Evolutionary conservation across 2,888 invertebrate species (phyloP), one percentile per base, ranked within the genome.

Genomic region (Drosophila mercatorum): DNA sequence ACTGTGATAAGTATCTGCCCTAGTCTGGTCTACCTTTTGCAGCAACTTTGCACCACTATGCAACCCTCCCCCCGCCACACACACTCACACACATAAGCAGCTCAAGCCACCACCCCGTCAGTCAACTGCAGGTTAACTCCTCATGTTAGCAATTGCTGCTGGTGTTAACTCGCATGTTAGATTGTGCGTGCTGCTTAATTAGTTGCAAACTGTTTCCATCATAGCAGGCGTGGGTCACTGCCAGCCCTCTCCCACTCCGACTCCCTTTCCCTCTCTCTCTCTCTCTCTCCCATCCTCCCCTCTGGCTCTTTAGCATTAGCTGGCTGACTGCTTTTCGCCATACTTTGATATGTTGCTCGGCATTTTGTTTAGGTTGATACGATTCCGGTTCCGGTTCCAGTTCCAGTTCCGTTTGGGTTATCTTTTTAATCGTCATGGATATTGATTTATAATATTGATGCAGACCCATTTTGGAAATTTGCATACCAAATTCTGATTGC

Each of bases 361-460:
- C 83, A 68, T 71, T 83, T 82, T 76, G 44, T 22, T 69, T 26
- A 55, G 52, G 47, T 56, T 70, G 26, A 49, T 57, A 57, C 11
- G 46, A 7, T 52, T 46, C 66, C 34, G 58, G 12, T 49, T 47
- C 58, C n/a, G 58, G 26, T 36, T 52, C 65, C 31, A 26, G 46
- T 26, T 36, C 36, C 49, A 52, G 40, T 47, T 64, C 64, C 53
- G 43, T 12, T 43, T 55, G 12, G 44, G 60, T n/a, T 85, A 78
- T 73, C 72, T 80, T 88, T 83, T 88, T 88, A 83, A 83, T 88
- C 83, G 78, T 44, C 43, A 36, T 28, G 44, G 34, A 84, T 88
- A 89, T 89, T 90, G 89, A 90, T 90, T 90, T 88, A 80, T 81
- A 87, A 89, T 90, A 89, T 89, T 89, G 89, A 89, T 89, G 89